Conservation (phyloP, 1,140 invertebrate genomes). For the Aphidius ervi region DNA sequence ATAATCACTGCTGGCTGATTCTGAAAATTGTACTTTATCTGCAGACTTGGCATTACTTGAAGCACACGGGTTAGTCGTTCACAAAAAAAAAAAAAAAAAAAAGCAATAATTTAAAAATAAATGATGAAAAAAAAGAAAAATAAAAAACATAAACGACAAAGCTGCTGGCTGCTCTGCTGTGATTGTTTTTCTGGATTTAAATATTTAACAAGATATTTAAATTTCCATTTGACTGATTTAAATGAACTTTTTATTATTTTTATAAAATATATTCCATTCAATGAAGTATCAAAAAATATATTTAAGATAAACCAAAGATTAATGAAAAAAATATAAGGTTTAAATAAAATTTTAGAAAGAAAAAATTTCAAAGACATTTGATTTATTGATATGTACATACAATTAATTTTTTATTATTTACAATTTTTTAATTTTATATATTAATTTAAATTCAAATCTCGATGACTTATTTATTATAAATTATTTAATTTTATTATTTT, state of each 20-base stretch:
- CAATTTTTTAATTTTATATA: slow-evolving; percentile 31
- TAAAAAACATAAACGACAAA: too few relatives aligned
- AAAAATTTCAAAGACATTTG: slow-evolving; percentile 37
- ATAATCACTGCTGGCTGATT: not conserved
- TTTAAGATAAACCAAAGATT: too few relatives aligned
- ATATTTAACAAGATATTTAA: not conserved
- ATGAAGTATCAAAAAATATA: too few relatives aligned
- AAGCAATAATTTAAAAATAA: not conserved
- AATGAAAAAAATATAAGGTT: not conserved
- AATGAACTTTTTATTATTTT: not conserved
- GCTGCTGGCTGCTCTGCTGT: too few relatives aligned
- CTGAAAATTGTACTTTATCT: too few relatives aligned
- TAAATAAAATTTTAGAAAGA: not conserved
- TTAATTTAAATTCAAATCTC: slow-evolving; percentile 29
- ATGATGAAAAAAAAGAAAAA: too few relatives aligned
- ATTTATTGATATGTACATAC: slow-evolving; percentile 53
- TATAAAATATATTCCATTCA: too few relatives aligned
- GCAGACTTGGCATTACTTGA: too few relatives aligned
- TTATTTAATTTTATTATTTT: slow-evolving; percentile 20
- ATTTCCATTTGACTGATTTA: not conserved
- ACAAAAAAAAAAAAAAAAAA: not conserved
- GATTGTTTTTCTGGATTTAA: too few relatives aligned
- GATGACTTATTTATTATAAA: not conserved
- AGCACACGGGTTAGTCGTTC: not conserved
- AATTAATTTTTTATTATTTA: slow-evolving; percentile 44